A percentile compares a stretch with the other conserved stretches of the same genome.
These are phyloP conservation scores for Cremastinae sp. DNA, from an alignment of 2,888 invertebrate species.

Conservation along the genomic window DNA sequence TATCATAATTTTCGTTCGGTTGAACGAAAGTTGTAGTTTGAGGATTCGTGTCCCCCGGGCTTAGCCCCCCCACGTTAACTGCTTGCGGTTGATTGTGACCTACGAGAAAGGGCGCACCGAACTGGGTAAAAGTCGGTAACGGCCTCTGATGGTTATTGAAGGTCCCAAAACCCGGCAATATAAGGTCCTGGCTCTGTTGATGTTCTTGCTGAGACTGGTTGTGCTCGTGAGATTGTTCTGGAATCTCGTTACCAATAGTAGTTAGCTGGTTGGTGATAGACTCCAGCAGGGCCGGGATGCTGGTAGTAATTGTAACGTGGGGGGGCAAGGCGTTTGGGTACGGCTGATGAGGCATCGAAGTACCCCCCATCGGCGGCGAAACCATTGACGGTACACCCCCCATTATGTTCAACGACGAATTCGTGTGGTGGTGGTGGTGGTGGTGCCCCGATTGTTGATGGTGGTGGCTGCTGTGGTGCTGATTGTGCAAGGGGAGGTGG, in stretches of 20 bases:
- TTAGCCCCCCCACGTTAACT: constrained; percentile 91
- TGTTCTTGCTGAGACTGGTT: constrained; percentile 65
- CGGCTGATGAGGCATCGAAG: constrained; percentile 81
- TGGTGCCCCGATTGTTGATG: constrained; percentile 73
- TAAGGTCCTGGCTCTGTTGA: constrained; percentile 62
- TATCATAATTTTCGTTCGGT: constrained; percentile 67
- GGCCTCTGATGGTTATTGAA: constrained; percentile 79
- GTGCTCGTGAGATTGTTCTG: constrained; percentile 59
- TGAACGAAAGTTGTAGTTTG: constrained; percentile 78
- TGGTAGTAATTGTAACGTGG: constrained; percentile 89
- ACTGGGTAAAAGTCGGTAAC: constrained; percentile 86
- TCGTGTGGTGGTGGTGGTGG: constrained; percentile 77
- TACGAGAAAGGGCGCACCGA: constrained; percentile 83
- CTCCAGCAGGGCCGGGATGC: constrained; percentile 77
- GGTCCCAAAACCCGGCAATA: constrained; percentile 75
- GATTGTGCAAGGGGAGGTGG: constrained; percentile 38
- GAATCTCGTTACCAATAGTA: constrained; percentile 87
- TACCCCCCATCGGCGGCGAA: constrained; percentile 78
- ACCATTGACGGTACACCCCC: constrained; percentile 74
- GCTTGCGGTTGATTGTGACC: constrained; percentile 82
- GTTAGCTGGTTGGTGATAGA: constrained; percentile 83
- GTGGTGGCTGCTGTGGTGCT: constrained; percentile 67
- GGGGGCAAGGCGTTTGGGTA: constrained; percentile 94
- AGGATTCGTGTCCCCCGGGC: constrained; percentile 82
- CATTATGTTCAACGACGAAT: constrained; percentile 80